A percentile compares a stretch with the other conserved stretches of the same genome.
phyloP scores from a whole-genome alignment of 2,888 invertebrate species.

The Cylindroiulus punctatus region DNA sequence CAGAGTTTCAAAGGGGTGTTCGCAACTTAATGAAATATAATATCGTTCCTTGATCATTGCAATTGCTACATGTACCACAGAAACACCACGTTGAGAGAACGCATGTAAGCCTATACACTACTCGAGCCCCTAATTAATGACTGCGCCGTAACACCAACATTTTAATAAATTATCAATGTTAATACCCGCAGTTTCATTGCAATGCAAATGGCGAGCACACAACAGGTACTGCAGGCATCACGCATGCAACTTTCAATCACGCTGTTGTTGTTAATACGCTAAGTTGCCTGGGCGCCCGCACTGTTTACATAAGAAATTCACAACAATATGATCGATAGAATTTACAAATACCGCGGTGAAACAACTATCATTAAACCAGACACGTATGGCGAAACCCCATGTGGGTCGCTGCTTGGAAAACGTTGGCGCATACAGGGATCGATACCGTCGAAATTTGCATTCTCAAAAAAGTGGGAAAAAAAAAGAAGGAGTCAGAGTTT shows the following conservation, averaged over 20 bases:
- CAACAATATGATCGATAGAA: slow-evolving; percentile 42
- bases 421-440: background rate
- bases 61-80: too few relatives aligned
- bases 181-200: background rate
- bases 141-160: background rate
- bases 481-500: background rate
- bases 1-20: background rate
- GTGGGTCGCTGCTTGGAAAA: background rate
- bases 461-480: background rate
- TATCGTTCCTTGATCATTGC: background rate
- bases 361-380: slow-evolving; percentile 34
- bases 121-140: background rate
- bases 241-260: slow-evolving; percentile 1
- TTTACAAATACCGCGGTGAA: slow-evolving; percentile 28
- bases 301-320: slow-evolving; percentile 28
- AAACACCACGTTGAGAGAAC: too few relatives aligned
- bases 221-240: background rate
- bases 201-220: background rate
- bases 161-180: background rate
- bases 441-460: background rate
- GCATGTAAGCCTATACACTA: too few relatives aligned
- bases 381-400: background rate
- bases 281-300: slow-evolving; percentile 11
- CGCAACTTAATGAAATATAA: background rate
- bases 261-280: background rate